Evolutionary conservation across 1,140 invertebrate species (phyloP), one percentile per base, ranked within the genome.

Genomic region (Drosophila willistoni): DNA sequence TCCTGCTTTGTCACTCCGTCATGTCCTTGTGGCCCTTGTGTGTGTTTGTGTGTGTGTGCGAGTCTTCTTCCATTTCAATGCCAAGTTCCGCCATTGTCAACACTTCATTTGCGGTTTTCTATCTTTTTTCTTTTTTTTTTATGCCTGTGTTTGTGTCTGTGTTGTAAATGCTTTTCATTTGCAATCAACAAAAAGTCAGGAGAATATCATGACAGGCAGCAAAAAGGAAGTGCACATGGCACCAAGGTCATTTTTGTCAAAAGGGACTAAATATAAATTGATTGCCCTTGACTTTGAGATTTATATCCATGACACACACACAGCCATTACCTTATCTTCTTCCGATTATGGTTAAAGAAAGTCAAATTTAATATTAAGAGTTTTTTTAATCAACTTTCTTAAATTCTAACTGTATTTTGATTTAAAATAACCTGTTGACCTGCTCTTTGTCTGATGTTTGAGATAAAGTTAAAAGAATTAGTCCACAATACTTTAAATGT

Each of bases 11-110:
- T 68, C 74, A 44, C 68, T 68, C 65, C 68, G 64, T 51, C 56
- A 25, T 81, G 79, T 82, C 74, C 68, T 68, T 82, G 57, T 70
- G 36, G 59, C 14, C 59, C 47, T 22, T 39, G 12, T 39, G 36
- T 39, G 36, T 39, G 12, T 39, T 12, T 39, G 12, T 39, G 36
- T 39, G 36, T 39, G 36, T 39, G 36, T 13, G 36, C 1, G 42
- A 68, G 61, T 41, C 41, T 36, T 14, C 57, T 57, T 12, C 13
- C 59, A 3, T 73, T 57, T 77, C 82, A 86, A 86, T 87, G 83
- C 63, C 83, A 89, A 68, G 67, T 56, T 67, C 59, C 77, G 74
- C 76, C 73, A 87, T 87, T 87, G 83, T 87, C 84, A 83, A 76
- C 77, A 79, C 76, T 72, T 79, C 76, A 79, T 76, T 79, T 72